phyloP scores from a whole-genome alignment of 2,888 invertebrate species.

The Cantharis nigra region DNA sequence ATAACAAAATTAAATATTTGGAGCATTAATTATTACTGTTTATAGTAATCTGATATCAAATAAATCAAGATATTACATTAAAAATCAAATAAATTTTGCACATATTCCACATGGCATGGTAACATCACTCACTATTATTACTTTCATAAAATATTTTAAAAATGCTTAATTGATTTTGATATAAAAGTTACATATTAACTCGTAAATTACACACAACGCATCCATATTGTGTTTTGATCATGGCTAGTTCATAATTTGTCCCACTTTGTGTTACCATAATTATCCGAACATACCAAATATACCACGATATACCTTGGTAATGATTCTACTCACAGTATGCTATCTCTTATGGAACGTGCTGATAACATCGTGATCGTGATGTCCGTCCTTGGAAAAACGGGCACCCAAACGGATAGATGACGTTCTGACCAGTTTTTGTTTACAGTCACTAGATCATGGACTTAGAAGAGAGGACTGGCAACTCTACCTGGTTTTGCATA shows the following conservation, averaged over 20 bases:
- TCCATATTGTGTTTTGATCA: slow-evolving; percentile 30
- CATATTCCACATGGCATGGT: background rate
- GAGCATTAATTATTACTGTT: slow-evolving; percentile 10
- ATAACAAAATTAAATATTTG: background rate
- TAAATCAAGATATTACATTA: background rate
- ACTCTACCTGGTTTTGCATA: no score
- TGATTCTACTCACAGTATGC: no score
- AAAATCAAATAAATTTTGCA: slow-evolving; percentile 8
- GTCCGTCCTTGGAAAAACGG: no score
- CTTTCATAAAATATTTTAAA: background rate
- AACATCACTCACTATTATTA: background rate
- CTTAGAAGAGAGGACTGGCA: no score
- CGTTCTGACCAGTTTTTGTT: no score
- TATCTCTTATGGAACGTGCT: no score
- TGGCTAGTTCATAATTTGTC: slow-evolving; percentile 20
- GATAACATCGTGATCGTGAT: no score
- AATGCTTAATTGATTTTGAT: slow-evolving; percentile 4
- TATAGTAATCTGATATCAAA: slow-evolving; percentile 7
- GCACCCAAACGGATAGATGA: no score
- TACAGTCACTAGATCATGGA: no score
- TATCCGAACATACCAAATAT: background rate
- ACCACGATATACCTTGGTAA: background rate
- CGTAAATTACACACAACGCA: slow-evolving; percentile 20
- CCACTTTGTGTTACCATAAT: slow-evolving; percentile 5
- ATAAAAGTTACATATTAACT: slow-evolving; percentile 8